Percentiles rank a stretch among this genome's conserved stretches.
Conservation (phyloP, 2,888 invertebrate genomes). For the Aporophyla lueneburgensis region DNA sequence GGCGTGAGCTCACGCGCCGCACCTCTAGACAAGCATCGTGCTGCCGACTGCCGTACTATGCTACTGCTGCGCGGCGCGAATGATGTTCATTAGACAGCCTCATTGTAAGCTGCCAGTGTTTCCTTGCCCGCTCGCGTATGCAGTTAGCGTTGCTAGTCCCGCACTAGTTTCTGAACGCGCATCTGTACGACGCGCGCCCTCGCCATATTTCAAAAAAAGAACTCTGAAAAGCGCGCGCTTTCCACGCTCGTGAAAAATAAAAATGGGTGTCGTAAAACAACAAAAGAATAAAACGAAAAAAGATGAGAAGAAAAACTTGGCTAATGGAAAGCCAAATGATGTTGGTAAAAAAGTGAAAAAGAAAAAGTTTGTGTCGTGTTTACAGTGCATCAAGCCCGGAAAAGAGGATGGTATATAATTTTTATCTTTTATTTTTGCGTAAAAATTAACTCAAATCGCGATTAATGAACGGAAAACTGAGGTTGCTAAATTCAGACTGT, state of each 20-base stretch:
- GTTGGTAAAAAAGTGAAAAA: conserved; percentile 87
- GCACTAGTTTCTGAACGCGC: conserved; percentile 89
- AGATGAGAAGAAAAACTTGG: conserved; percentile 75
- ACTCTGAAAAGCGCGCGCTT: conserved; percentile 71
- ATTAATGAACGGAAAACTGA: conserved; percentile 52
- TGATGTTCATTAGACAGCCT: conserved; percentile 77
- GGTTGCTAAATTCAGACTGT: conserved; percentile 35
- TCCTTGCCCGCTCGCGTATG: conserved; percentile 85
- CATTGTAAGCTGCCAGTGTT: conserved; percentile 82
- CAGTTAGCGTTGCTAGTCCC: conserved; percentile 89
- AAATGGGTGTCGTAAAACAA: conserved; percentile 88
- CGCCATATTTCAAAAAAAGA: conserved; percentile 72
- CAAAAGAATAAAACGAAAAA: conserved; percentile 82
- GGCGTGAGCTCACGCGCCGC: conserved; percentile 86
- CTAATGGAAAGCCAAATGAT: conserved; percentile 83
- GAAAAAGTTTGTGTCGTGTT: conserved; percentile 89
- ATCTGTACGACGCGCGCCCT: conserved; percentile 82
- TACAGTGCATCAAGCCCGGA: conserved; percentile 89
- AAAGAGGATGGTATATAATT: conserved; percentile 83
- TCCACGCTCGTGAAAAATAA: conserved; percentile 69
- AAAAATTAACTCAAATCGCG: conserved; percentile 31
- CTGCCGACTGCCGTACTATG: conserved; percentile 68
- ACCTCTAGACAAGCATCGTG: conserved; percentile 74
- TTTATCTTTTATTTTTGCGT: conserved; percentile 51
- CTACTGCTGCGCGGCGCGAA: conserved; percentile 72